Conservation (phyloP, 1,140 invertebrate genomes). For the Choristoneura fumiferana region DNA sequence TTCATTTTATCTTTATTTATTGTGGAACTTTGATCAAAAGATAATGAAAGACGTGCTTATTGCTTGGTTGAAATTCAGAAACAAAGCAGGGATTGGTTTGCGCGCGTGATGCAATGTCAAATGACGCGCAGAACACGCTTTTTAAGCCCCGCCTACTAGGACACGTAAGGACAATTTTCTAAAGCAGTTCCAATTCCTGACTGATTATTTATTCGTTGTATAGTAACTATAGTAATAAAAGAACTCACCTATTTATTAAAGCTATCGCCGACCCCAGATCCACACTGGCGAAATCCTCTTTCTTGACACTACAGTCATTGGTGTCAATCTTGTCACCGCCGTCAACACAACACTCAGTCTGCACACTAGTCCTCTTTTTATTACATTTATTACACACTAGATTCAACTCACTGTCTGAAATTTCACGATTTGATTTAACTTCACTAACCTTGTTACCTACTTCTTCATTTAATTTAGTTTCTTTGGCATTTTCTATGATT, state of each 20-base stretch:
- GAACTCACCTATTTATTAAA: slow-evolving; percentile 63
- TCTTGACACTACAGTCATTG: slow-evolving; percentile 25
- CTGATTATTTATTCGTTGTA: no score
- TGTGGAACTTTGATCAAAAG: slow-evolving; percentile 1
- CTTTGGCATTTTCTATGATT: neutral
- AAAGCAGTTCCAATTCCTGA: no score
- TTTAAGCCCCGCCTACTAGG: no score
- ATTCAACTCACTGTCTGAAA: neutral
- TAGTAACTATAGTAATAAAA: no score
- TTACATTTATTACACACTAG: slow-evolving; percentile 28
- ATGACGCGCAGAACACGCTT: no score
- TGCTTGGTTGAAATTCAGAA: no score
- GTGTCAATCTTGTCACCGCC: slow-evolving; percentile 14
- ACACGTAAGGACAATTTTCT: no score
- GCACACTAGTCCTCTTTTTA: slow-evolving; percentile 16
- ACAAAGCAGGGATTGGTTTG: no score
- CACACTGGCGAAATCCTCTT: slow-evolving; percentile 44
- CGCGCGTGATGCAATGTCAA: no score
- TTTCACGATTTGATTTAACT: neutral
- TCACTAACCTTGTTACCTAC: slow-evolving; percentile 2
- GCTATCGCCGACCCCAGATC: slow-evolving; percentile 63
- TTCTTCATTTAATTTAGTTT: neutral
- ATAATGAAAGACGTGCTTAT: no score
- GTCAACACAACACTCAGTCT: slow-evolving; percentile 21
- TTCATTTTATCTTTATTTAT: neutral